Percentiles rank a stretch among this genome's conserved stretches.
Evolutionary conservation across 2,888 invertebrate genomes (phyloP).

Genomic region (Pemphredon lugubris): DNA sequence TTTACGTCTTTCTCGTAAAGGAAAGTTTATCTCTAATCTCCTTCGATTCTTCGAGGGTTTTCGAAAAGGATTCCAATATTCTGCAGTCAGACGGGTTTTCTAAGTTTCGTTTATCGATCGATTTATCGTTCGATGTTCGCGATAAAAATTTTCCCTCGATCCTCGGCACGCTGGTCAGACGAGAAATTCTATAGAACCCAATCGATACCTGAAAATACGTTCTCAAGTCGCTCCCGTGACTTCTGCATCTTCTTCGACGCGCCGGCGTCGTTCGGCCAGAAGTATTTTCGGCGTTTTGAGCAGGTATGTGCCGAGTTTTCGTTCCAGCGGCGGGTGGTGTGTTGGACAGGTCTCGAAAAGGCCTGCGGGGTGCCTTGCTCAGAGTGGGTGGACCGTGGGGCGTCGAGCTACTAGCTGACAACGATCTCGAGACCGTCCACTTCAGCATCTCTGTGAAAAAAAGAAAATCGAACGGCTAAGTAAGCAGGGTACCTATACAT

Average conservation of each 20-base stretch:
- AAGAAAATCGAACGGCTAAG: conserved; percentile 19
- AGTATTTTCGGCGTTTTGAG: conserved; percentile 43
- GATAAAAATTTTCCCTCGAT: no score
- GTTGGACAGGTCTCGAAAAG: conserved; percentile 78
- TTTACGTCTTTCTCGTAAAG: no score
- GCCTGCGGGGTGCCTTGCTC: conserved; percentile 70
- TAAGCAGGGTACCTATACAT: conserved; percentile 14
- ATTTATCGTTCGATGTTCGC: no score
- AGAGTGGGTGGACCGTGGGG: conserved; percentile 73
- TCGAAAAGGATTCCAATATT: no score
- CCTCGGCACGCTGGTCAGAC: no score
- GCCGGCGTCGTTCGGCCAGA: conserved; percentile 56
- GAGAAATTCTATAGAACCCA: no score
- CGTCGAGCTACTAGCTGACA: conserved; percentile 78
- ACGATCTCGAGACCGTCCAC: conserved; percentile 80
- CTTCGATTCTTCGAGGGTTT: no score
- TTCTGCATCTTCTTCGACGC: conserved; percentile 75
- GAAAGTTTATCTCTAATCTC: no score
- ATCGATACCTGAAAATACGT: conserved; percentile 79
- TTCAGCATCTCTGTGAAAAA: conserved; percentile 75
- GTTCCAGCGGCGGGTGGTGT: conserved; percentile 75
- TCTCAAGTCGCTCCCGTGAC: conserved; percentile 77
- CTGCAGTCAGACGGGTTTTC: no score
- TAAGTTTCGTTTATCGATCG: no score
- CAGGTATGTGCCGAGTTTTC: conserved; percentile 2